Evolutionary conservation across 1,140 invertebrate genomes (phyloP).

Genomic region (Sycophila sp.): DNA sequence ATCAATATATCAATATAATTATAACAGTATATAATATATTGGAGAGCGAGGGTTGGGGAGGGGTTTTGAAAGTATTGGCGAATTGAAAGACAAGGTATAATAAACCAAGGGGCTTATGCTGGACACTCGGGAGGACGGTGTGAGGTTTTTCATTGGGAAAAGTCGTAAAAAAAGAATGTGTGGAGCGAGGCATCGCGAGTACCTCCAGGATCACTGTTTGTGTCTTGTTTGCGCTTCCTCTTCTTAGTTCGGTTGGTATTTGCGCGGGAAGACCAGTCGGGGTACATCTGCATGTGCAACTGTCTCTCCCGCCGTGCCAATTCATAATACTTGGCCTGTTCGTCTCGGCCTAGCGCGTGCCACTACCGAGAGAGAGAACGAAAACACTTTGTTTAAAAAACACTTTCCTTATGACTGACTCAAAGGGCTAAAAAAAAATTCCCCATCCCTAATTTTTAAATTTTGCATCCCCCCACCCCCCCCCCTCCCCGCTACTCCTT

Average conservation of each 20-base stretch:
- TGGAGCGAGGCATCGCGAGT: constrained; percentile 67
- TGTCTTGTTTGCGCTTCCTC: constrained; percentile 99
- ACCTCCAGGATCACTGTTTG: constrained; percentile 89
- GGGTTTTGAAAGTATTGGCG: background rate
- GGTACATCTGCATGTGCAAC: constrained; percentile 98
- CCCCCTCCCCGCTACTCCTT: no score
- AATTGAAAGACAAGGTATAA: no score
- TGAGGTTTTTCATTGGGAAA: no score
- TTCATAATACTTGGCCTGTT: constrained; percentile 99
- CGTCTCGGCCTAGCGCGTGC: constrained; percentile 97
- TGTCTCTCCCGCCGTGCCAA: constrained; percentile 97
- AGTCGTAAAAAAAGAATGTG: constrained; percentile 20
- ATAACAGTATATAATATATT: constrained; percentile 49
- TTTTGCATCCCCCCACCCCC: no score
- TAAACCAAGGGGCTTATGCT: no score
- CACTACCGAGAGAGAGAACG: constrained; percentile 77
- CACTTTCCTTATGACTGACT: constrained; percentile 10
- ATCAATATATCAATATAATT: constrained; percentile 42
- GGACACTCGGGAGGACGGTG: no score
- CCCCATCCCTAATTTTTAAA: no score
- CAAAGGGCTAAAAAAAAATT: background rate
- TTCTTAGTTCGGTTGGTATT: constrained; percentile 98
- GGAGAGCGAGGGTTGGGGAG: constrained; percentile 6
- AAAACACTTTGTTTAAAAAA: constrained; percentile 53
- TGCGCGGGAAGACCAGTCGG: constrained; percentile 98